These are phyloP conservation scores for Notarius quadriscutis DNA, from an alignment of 2,113 vertebrate genomes.

Conservation along the genomic window DNA sequence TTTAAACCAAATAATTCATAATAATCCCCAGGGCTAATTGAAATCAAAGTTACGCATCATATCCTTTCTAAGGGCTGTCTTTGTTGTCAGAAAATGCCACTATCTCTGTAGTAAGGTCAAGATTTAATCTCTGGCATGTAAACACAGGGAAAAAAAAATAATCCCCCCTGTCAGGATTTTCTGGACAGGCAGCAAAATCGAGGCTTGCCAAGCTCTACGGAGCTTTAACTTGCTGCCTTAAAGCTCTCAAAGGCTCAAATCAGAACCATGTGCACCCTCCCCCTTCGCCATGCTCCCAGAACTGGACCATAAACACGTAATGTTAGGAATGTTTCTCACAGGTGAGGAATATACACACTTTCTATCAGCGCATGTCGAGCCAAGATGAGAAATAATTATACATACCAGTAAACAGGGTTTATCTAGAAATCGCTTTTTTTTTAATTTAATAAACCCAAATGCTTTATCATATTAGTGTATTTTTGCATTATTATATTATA, in stretches of 20 bases:
- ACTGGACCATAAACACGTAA: conserved; percentile 70
- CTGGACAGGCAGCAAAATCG: conserved; percentile 49
- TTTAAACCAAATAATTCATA: conserved; percentile 22
- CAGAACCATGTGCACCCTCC: conserved; percentile 66
- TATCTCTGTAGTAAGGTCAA: conserved; percentile 61
- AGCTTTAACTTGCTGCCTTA: conserved; percentile 39
- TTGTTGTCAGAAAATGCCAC: conserved; percentile 73
- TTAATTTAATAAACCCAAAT: conserved; percentile 11
- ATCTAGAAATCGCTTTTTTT: neutral
- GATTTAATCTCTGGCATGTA: conserved; percentile 67
- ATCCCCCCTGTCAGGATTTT: conserved; percentile 57
- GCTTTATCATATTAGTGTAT: neutral
- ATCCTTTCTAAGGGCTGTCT: conserved; percentile 54
- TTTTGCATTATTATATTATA: conserved; percentile 2
- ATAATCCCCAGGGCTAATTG: conserved; percentile 40
- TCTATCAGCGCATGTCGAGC: conserved; percentile 50
- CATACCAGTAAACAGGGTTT: neutral
- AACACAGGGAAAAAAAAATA: conserved; percentile 61
- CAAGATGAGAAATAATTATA: neutral
- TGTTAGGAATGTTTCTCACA: conserved; percentile 65
- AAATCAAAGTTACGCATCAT: conserved; percentile 45
- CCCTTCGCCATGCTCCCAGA: conserved; percentile 54
- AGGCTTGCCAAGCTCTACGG: conserved; percentile 56
- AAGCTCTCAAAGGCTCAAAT: conserved; percentile 59
- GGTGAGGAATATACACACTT: conserved; percentile 64